A percentile compares a stretch with the other conserved stretches of the same genome.
Evolutionary conservation across 1,140 invertebrate species (phyloP).

Genomic region (Propsilocerus akamusi): DNA sequence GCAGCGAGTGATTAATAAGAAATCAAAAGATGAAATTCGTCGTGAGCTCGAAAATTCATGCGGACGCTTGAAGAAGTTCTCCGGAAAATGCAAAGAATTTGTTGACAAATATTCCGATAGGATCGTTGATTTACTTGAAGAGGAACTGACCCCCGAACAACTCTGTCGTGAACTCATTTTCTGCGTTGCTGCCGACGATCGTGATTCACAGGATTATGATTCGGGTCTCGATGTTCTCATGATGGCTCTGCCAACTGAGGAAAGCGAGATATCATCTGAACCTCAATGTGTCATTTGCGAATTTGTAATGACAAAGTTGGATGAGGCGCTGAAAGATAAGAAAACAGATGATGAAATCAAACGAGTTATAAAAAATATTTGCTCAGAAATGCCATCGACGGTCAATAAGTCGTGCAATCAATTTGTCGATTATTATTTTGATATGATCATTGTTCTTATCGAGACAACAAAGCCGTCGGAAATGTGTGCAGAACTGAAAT

Average conservation of each 20-base stretch:
- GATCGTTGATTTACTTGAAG: constrained; percentile 45
- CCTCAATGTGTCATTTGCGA: constrained; percentile 46
- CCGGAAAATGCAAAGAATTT: constrained; percentile 46
- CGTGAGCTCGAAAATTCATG: constrained; percentile 45
- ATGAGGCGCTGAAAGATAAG: constrained; percentile 42
- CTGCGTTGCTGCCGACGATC: constrained; percentile 22
- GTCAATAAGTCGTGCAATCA: background rate
- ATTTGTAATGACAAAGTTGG: constrained; percentile 47
- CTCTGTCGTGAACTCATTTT: constrained; percentile 45
- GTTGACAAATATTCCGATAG: constrained; percentile 53
- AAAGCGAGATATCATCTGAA: background rate
- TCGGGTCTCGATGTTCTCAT: background rate
- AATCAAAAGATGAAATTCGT: constrained; percentile 38
- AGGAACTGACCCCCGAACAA: constrained; percentile 40
- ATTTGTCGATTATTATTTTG: background rate
- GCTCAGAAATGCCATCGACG: background rate
- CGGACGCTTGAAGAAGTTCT: constrained; percentile 39
- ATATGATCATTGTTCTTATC: background rate
- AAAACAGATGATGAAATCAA: constrained; percentile 30
- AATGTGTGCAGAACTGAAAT: background rate
- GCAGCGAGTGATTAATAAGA: background rate
- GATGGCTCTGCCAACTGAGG: background rate
- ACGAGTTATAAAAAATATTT: constrained; percentile 4
- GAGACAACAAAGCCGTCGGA: background rate
- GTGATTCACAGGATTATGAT: background rate